Evolutionary conservation across 2,797 vertebrate species (phyloP), one percentile per base, ranked within the genome.

Genomic region (Lagocephalus sceleratus): DNA sequence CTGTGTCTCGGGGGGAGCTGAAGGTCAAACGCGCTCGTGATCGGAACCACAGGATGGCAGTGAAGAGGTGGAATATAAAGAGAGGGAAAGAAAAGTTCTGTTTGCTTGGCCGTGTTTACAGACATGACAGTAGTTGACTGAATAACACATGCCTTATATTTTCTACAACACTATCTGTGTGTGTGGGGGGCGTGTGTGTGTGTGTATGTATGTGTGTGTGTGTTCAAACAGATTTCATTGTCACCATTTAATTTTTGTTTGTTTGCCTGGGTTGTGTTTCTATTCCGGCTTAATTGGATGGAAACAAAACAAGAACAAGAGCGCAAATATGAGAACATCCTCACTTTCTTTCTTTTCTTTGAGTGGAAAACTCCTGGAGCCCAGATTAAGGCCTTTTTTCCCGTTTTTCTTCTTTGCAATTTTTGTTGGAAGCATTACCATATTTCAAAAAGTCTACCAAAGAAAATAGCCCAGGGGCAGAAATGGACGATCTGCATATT

Each of bases 371-470:
- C 81, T 86, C 64, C 79, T 81, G 81, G 71, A 85, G 70, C 70
- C 78, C 80, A 89, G 79, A 88, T 86, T 85, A 82, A 75, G 74
- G 57, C 63, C 77, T 19, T 42, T 42, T 19, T n/a, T 11, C 17
- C 17, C 11, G 50, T 54, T 78, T 73, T 81, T 80, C 63, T 78
- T 45, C 76, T 85, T 84, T 38, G 66, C 67, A 74, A 79, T 85
- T 88, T 86, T 85, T 78, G 77, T 84, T 83, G 78, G 82, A 79
- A 73, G 63, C 80, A 91, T 91, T 91, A 86, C 86, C 89, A 91
- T 92, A 85, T 91, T 90, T 89, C 86, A 85, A 91, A 35, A 88
- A 91, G 85, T 89, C 85, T 83, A 89, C 82, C 81, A 87, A 87
- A 89, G 85, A 89, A 90, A 92, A 92, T 87, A 88, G 87, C 89